These are phyloP conservation scores for Drosophila sulfurigaster DNA, from an alignment of 1,140 invertebrate genomes.

Conservation along the genomic window DNA sequence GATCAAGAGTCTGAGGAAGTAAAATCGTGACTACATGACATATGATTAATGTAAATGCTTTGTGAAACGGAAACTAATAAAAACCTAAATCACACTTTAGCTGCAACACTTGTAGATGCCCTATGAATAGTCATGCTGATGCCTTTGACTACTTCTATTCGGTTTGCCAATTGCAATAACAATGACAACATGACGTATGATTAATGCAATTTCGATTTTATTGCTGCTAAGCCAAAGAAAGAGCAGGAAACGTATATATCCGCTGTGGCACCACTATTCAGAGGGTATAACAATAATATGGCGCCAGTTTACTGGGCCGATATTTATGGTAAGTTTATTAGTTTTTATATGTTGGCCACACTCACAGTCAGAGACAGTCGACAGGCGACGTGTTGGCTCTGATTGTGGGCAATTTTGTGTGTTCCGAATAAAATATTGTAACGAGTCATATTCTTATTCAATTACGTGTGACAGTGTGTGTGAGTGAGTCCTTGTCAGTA, in stretches of 20 bases:
- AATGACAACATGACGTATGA: conserved; percentile 22
- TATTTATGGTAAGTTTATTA: conserved; percentile 74
- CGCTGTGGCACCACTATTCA: neutral
- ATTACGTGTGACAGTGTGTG: conserved; percentile 45
- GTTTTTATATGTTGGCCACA: conserved; percentile 56
- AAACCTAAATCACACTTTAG: neutral
- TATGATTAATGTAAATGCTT: conserved; percentile 5
- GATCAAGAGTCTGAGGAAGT: neutral
- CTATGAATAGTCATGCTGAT: conserved; percentile 2
- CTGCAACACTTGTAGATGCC: neutral
- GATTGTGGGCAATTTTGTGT: conserved; percentile 49
- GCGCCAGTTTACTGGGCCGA: conserved; percentile 47
- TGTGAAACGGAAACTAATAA: neutral
- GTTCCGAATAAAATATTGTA: conserved; percentile 44
- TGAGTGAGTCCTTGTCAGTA: neutral
- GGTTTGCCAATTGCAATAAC: neutral
- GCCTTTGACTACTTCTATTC: neutral
- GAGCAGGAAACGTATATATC: conserved; percentile 16
- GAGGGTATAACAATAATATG: conserved; percentile 42
- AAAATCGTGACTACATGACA: neutral
- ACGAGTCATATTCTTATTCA: conserved; percentile 63
- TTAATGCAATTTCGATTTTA: conserved; percentile 9
- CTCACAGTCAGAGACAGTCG: conserved; percentile 8
- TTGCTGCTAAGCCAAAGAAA: neutral
- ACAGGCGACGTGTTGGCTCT: conserved; percentile 37